These are phyloP conservation scores for Peromyscus californicus DNA, from an alignment of 2,113 vertebrate genomes.

Conservation along the genomic window DNA sequence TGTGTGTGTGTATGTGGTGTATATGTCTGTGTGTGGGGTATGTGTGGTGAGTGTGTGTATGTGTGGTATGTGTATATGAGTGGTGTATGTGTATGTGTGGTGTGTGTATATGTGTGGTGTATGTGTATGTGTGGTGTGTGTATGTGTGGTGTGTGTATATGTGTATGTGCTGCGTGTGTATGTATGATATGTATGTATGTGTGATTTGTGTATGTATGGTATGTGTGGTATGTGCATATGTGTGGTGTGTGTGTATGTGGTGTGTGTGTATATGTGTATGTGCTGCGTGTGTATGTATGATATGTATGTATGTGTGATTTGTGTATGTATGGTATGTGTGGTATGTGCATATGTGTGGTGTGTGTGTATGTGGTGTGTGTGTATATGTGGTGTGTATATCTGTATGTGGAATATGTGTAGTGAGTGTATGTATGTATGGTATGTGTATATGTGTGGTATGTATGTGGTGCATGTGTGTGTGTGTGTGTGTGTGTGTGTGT, in stretches of 20 bases:
- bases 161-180: no score
- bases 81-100: not conserved
- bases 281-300: not conserved
- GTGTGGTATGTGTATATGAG: not conserved
- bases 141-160: not conserved
- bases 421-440: not conserved
- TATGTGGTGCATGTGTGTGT: not conserved
- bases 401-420: not conserved
- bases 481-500: not conserved
- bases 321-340: accelerated
- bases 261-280: not conserved
- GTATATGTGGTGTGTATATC: not conserved
- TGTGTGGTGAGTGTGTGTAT: not conserved
- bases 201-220: not conserved
- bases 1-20: not conserved
- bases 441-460: not conserved
- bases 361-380: not conserved
- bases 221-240: not conserved
- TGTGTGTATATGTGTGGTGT: not conserved
- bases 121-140: not conserved
- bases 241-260: not conserved
- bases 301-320: not conserved
- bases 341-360: not conserved
- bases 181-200: accelerated
- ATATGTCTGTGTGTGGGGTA: not conserved